Base-by-base conservation (phyloP, 2,113 vertebrate species). In the Neopipo cinnamomea region DNA sequence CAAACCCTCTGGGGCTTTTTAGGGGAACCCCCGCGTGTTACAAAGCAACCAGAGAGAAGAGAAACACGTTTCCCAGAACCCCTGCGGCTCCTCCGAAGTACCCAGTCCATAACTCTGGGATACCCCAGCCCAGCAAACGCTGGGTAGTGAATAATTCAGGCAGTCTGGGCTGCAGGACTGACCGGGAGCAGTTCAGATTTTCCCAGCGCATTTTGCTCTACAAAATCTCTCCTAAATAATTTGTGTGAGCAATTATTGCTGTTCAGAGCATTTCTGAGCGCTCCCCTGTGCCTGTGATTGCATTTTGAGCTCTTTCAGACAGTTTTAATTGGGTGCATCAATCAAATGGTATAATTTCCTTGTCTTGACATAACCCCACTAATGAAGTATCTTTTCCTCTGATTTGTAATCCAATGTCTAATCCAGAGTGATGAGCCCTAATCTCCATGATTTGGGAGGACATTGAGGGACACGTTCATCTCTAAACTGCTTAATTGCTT, bases 101-200 rank as follows among this genome's bases (percentile, higher is more conserved):
- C 53, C 62, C 72, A 33, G 85, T 89, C 93, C 66, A 88, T 95
- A 87, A 73, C 55, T 88, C n/a, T 73, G 87, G 85, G 79, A 49
- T 58, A 61, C 71, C 6, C 25, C 7, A 83, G 49, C 41, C 79
- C 62, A 76, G 68, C 70, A 85, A 93, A 91, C 22, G 37, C 79
- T 23, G 28, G 44, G n/a, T 73, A 46, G 44, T 95, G 87, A 93
- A 95, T 88, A 91, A 95, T 91, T 94, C 79, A 94, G 62, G 18
- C 53, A 76, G 50, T 63, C 91, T 65, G 67, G 37, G 41, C n/a
- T 53, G 49, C 53, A 82, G 44, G 63, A 56, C 27, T 33, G 56
- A 78, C 52, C 1, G 0, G 24, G 41, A 75, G 37, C 11, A 65
- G 44, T 49, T 91, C 13, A 65, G 50, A 35, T 89, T 72, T 93